These are phyloP conservation scores for Balearica regulorum DNA, from an alignment of 2,797 vertebrate genomes.

Conservation along the genomic window DNA sequence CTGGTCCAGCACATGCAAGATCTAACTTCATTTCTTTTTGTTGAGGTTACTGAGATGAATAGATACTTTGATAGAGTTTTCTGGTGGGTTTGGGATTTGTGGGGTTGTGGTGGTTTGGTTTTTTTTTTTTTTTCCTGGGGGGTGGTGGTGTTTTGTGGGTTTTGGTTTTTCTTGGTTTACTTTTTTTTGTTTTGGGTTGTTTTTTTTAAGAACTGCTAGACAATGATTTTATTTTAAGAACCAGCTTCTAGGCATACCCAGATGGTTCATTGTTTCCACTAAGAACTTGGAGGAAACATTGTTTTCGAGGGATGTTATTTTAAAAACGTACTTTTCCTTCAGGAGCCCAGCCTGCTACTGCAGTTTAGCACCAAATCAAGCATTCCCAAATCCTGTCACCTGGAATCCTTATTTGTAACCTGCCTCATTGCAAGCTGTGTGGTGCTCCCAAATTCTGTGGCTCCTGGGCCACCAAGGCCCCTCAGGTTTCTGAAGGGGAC, in stretches of 20 bases:
- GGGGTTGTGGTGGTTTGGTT: background rate
- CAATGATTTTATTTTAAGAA: slow-evolving; percentile 26
- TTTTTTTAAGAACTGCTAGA: background rate
- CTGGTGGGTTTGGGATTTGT: background rate
- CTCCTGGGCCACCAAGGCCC: too few species aligned
- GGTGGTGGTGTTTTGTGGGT: too few species aligned
- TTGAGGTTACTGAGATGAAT: background rate
- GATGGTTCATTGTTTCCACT: background rate
- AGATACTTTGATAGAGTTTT: background rate
- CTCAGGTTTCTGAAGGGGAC: background rate
- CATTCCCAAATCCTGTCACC: background rate
- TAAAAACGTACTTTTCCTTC: background rate
- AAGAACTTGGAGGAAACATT: background rate
- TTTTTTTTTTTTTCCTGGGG: too few species aligned
- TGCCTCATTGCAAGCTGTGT: background rate
- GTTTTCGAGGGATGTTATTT: slow-evolving; percentile 14
- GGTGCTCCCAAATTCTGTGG: rapidly evolving
- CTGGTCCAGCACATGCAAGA: background rate
- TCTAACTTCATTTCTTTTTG: background rate
- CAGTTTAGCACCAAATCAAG: background rate
- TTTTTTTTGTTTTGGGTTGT: too few species aligned
- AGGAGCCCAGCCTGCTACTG: background rate
- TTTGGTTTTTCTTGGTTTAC: too few species aligned
- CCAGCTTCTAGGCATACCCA: background rate
- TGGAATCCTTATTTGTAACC: background rate